Evolutionary conservation across 2,797 vertebrate genomes (phyloP), one percentile per base, ranked within the genome.

Genomic region (Dallia pectoralis): DNA sequence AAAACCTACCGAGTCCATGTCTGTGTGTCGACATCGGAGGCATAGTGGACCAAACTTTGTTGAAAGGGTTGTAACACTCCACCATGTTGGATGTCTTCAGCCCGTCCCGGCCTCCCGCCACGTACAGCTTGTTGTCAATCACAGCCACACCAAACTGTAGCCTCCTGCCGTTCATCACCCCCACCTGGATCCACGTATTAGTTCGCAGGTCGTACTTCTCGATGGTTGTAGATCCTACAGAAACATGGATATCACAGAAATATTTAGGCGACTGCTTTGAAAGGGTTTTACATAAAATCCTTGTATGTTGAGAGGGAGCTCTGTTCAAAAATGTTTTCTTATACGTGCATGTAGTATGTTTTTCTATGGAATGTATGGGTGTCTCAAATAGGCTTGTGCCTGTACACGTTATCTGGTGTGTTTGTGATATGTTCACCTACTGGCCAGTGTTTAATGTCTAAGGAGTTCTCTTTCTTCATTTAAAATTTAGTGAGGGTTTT

Each of bases 11-110:
- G 79, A 99, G 91, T 49, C 98, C 97, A 0, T 99, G 98, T 75
- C 97, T 94, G 87, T 99, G 97, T 0, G 97, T 99, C 67, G 97
- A 99, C 98, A 99, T 99, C 0, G 98, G 96, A 40, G 96, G 96
- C 98, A 99, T 98, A 69, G 96, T 90, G n/a, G 94, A 95, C 98
- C 98, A 99, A 1, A 94, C 91, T 91, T 98, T 98, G 76, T 82
- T 94, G 78, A 94, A 1, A 0, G 98, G 96, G 79, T 97, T 98
- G 87, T 97, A 99, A 82, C 96, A 97, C 84, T 99, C 98, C 33
- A 99, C 96, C 32, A 95, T 98, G 84, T 99, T 99, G 65, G 96
- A 96, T 0, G 98, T 99, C 90, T 98, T 99, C 69, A 99, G 92
- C 22, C 97, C 97, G 25, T 99, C 97, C 87, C 98, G 94, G 63